Evolutionary conservation across 2,888 invertebrate genomes (phyloP).

Genomic region (Tachystola acroxantha): DNA sequence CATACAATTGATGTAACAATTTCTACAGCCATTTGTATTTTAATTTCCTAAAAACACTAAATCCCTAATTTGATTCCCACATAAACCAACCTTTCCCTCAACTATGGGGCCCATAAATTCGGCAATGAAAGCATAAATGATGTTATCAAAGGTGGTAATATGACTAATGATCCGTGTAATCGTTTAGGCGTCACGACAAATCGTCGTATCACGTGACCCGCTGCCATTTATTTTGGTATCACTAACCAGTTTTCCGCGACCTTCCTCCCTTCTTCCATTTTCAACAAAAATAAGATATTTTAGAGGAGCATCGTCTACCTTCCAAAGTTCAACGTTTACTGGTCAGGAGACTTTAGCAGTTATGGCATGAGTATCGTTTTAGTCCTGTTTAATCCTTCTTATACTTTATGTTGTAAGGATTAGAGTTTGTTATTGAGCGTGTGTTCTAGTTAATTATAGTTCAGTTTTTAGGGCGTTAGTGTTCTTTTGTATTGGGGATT

Average conservation of each 20-base stretch:
- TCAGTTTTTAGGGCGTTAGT: slow-evolving; percentile 31
- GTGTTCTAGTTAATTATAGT: slow-evolving; percentile 8
- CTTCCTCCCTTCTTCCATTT: slow-evolving; percentile 6
- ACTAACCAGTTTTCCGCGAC: slow-evolving; percentile 20
- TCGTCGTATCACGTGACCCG: slow-evolving; percentile 64
- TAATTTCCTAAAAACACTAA: not conserved
- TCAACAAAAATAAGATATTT: not conserved
- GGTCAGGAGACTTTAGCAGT: slow-evolving; percentile 27
- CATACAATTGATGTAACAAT: too few species aligned
- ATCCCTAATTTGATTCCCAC: slow-evolving; percentile 12
- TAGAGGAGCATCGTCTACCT: not conserved
- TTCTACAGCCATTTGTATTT: too few species aligned
- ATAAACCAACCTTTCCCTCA: slow-evolving; percentile 16
- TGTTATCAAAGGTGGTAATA: slow-evolving; percentile 72
- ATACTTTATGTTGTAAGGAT: slow-evolving; percentile 15
- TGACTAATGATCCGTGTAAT: slow-evolving; percentile 70
- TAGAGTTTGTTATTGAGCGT: slow-evolving; percentile 19
- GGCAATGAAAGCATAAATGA: slow-evolving; percentile 49
- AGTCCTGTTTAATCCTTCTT: slow-evolving; percentile 17
- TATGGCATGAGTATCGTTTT: slow-evolving; percentile 30
- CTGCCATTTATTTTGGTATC: slow-evolving; percentile 52
- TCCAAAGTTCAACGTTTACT: slow-evolving; percentile 26
- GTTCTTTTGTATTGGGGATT: slow-evolving; percentile 39
- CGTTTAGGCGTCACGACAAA: slow-evolving; percentile 67
- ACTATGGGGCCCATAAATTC: slow-evolving; percentile 28